phyloP scores from a whole-genome alignment of 2,888 invertebrate species.

The Hirtodrosophila cameraria region DNA sequence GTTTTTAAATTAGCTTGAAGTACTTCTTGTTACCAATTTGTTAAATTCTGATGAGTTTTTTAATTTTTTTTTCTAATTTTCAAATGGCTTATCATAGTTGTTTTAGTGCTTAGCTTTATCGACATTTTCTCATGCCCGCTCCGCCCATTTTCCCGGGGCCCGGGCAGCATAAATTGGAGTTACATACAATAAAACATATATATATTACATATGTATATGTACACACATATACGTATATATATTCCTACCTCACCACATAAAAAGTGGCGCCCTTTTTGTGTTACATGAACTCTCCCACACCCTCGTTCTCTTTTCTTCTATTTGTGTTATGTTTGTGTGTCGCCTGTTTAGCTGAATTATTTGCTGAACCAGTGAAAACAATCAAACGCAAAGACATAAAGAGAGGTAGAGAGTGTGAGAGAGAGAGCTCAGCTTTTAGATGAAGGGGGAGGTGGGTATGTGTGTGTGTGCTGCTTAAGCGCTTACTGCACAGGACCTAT shows the following conservation, averaged over 20 bases:
- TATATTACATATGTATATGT: slow-evolving; percentile 24
- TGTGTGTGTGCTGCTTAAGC: slow-evolving; percentile 56
- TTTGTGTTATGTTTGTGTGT: slow-evolving; percentile 48
- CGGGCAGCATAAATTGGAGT: slow-evolving; percentile 35
- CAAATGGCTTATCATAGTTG: slow-evolving; percentile 27
- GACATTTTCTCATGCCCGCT: slow-evolving; percentile 34
- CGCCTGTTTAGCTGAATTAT: slow-evolving; percentile 69
- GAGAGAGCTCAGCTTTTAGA: slow-evolving; percentile 15
- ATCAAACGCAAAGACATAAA: slow-evolving; percentile 48
- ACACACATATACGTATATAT: slow-evolving; percentile 29
- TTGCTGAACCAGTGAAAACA: slow-evolving; percentile 68
- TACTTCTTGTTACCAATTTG: too few species aligned
- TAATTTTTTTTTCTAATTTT: slow-evolving; percentile 7
- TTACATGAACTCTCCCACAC: slow-evolving; percentile 13
- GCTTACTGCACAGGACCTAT: slow-evolving; percentile 72
- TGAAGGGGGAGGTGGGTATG: slow-evolving; percentile 11
- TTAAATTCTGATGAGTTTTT: too few species aligned
- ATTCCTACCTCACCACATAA: slow-evolving; percentile 76
- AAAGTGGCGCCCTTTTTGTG: slow-evolving; percentile 76
- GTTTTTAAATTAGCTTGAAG: too few species aligned
- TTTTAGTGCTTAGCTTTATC: slow-evolving; percentile 49
- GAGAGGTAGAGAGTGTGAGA: slow-evolving; percentile 24
- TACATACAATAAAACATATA: slow-evolving; percentile 32
- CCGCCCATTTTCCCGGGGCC: slow-evolving; percentile 64
- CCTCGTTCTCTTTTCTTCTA: slow-evolving; percentile 10